Conservation (phyloP, 1,140 invertebrate genomes). For the Coenobita brevimanus region DNA sequence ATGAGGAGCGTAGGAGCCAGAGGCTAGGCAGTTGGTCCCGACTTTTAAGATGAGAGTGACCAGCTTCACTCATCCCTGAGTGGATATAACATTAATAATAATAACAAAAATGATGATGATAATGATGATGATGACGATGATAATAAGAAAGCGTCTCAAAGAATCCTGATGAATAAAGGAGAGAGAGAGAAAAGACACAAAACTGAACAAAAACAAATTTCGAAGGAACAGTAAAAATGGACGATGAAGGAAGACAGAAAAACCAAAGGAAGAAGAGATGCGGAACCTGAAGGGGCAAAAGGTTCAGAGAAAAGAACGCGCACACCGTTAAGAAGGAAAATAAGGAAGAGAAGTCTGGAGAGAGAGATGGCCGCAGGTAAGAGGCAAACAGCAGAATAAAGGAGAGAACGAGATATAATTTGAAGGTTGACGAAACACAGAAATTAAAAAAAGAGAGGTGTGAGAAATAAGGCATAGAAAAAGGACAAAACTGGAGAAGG, state of each 20-base stretch:
- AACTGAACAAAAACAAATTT: background rate
- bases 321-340: background rate
- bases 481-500: background rate
- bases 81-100: background rate
- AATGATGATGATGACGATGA: background rate
- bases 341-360: background rate
- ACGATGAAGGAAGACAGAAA: background rate
- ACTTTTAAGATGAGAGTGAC: no score
- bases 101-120: no score
- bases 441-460: background rate
- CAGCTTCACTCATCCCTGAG: no score
- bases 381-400: no score
- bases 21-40: no score
- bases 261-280: background rate
- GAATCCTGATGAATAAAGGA: conserved; percentile 14
- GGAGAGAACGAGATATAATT: no score
- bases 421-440: background rate
- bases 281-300: background rate
- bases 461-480: no score
- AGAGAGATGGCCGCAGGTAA: no score
- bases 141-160: background rate
- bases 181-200: background rate
- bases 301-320: background rate
- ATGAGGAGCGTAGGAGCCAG: no score
- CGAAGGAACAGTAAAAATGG: background rate